phyloP scores from a whole-genome alignment of 2,888 invertebrate genomes.

The Clunio marinus region DNA sequence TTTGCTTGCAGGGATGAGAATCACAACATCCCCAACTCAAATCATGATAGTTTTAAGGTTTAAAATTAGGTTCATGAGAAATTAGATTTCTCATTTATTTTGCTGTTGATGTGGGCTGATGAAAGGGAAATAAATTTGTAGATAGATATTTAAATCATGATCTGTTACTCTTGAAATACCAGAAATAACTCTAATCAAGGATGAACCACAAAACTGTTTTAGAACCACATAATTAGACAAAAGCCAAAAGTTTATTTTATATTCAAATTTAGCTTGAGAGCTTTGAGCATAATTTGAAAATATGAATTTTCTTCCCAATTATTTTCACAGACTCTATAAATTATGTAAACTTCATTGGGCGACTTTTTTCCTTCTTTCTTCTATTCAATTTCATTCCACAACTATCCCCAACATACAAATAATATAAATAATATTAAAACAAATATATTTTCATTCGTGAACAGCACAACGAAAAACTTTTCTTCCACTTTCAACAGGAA shows the following conservation, averaged over 20 bases:
- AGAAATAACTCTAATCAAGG: neutral
- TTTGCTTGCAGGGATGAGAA: too few species aligned
- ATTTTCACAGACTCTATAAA: neutral
- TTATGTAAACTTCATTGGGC: neutral
- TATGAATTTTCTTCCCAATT: neutral
- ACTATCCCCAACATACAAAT: too few species aligned
- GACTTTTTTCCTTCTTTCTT: too few species aligned
- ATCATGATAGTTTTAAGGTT: too few species aligned
- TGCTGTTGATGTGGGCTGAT: neutral
- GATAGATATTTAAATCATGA: too few species aligned
- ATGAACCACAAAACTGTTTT: neutral
- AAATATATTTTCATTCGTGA: neutral
- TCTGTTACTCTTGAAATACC: neutral
- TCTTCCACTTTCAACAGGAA: too few species aligned
- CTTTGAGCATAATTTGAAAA: neutral
- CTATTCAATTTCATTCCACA: too few species aligned
- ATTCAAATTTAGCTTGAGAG: neutral
- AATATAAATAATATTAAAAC: neutral
- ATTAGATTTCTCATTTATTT: too few species aligned
- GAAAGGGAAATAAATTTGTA: neutral
- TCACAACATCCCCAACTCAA: too few species aligned
- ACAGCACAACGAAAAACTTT: neutral
- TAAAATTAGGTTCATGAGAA: neutral
- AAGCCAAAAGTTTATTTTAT: slow-evolving; percentile 2
- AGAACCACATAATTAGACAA: neutral